Base-by-base conservation (phyloP, 2,797 vertebrate genomes). In the Acrossocheilus fasciatus region DNA sequence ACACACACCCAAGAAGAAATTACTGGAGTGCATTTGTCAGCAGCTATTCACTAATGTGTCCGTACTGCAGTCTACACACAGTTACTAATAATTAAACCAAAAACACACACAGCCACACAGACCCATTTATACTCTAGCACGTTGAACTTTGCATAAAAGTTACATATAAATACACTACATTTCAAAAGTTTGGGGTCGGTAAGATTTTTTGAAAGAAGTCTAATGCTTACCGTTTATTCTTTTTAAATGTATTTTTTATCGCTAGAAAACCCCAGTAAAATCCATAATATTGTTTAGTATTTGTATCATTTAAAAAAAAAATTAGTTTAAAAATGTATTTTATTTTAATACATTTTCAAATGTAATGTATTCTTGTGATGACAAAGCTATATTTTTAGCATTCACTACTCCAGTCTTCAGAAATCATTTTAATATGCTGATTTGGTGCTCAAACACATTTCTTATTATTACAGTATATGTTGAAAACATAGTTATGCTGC, bases 1-100 rank as follows among this genome's bases (percentile, higher is more conserved):
- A 64, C 69, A 57, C 75, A 75, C 70, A 26, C 80, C 45, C 73
- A 57, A 57, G 36, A 7, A 41, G 43, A 77, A 64, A 77, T 83
- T 83, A 69, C 59, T 14, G 68, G 4, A 78, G 68, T 47, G 36
- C 79, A 83, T 87, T 87, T 57, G 59, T 84, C 76, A 87, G 36
- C 78, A 80, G 68, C 39, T 84, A 36, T 36, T 79, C 84, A 80
- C 66, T 85, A 47, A 80, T 59, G 80, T 62, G 30, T 26, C 52
- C 76, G 39, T 77, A 80, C 74, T 78, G 72, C 43, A 30, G 82
- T 72, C 54, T 75, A 14, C 52, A 54, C 62, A 54, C 36, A 41
- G 45, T 54, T 66, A 57, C 79, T 66, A 39, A 78, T 41, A 47
- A 26, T 26, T 26, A 26, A 70, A 77, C 82, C 41, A n/a, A 75